Percentiles rank a stretch among this genome's conserved stretches.
Conservation (phyloP, 2,888 invertebrate species). For the Criorhina ranunculi region DNA sequence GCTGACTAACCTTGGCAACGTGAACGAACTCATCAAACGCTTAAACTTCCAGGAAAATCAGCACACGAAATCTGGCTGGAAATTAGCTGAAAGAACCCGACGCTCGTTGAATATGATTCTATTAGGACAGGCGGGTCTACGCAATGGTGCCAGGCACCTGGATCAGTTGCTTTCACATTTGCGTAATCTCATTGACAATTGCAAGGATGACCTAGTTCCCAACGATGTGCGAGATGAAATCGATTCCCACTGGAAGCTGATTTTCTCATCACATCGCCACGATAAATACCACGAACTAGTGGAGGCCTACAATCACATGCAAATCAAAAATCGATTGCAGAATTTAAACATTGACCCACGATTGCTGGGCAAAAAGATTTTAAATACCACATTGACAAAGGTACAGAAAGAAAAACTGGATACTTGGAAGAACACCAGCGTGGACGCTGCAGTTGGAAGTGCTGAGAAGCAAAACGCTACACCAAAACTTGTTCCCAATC, state of each 20-base stretch:
- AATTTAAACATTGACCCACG: slow-evolving; percentile 80
- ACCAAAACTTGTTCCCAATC: slow-evolving; percentile 55
- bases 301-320: slow-evolving; percentile 79
- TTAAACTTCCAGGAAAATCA: slow-evolving; percentile 84
- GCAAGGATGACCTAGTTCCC: slow-evolving; percentile 81
- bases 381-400: slow-evolving; percentile 73
- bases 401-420: slow-evolving; percentile 78
- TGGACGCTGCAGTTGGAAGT: neutral
- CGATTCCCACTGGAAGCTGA: slow-evolving; percentile 85
- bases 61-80: slow-evolving; percentile 84
- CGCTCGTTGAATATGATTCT: slow-evolving; percentile 86
- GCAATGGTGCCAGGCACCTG: slow-evolving; percentile 85
- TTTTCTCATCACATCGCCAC: slow-evolving; percentile 85
- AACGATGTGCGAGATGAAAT: slow-evolving; percentile 85
- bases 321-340: slow-evolving; percentile 80
- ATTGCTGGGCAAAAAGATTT: slow-evolving; percentile 78
- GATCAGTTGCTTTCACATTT: slow-evolving; percentile 83
- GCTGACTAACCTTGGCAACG: slow-evolving; percentile 85
- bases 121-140: slow-evolving; percentile 87
- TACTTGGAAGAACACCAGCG: slow-evolving; percentile 22
- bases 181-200: slow-evolving; percentile 79
- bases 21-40: slow-evolving; percentile 84
- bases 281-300: slow-evolving; percentile 81
- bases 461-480: slow-evolving; percentile 7
- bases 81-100: slow-evolving; percentile 85